Conservation (phyloP, 92 coral and sea anemone species). For the Phenganax subtilis region DNA sequence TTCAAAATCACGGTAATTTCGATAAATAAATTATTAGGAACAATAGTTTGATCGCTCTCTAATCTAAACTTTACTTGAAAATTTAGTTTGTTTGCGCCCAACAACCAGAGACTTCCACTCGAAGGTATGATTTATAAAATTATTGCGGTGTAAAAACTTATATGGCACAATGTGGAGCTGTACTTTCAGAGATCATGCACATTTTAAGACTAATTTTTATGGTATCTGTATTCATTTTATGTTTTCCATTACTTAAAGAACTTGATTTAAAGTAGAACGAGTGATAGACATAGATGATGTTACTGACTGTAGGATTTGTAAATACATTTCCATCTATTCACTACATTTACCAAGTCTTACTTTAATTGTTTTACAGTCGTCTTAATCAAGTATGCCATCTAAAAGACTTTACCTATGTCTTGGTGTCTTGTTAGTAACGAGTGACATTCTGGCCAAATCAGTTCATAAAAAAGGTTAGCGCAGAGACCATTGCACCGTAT, state of each 20-base stretch:
- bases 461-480: constrained; percentile 33
- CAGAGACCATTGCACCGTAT: too few species aligned
- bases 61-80: constrained; percentile 17
- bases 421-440: constrained; percentile 20
- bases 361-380: constrained; percentile 9
- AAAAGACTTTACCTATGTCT: constrained; percentile 32
- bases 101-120: constrained; percentile 20
- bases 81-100: constrained; percentile 24
- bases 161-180: not conserved
- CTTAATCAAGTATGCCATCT: constrained; percentile 18
- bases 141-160: not conserved
- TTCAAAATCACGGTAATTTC: constrained; percentile 32
- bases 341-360: not conserved
- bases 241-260: not conserved
- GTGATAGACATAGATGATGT: not conserved
- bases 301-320: too few species aligned
- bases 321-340: too few species aligned
- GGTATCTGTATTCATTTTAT: not conserved
- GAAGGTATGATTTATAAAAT: constrained; percentile 20
- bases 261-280: not conserved
- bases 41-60: constrained; percentile 26
- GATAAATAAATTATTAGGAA: constrained; percentile 38
- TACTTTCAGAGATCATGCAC: not conserved
- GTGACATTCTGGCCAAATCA: constrained; percentile 19
- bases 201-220: constrained; percentile 1